Conservation (phyloP, 2,888 invertebrate species). For the Criorhina ranunculi region DNA sequence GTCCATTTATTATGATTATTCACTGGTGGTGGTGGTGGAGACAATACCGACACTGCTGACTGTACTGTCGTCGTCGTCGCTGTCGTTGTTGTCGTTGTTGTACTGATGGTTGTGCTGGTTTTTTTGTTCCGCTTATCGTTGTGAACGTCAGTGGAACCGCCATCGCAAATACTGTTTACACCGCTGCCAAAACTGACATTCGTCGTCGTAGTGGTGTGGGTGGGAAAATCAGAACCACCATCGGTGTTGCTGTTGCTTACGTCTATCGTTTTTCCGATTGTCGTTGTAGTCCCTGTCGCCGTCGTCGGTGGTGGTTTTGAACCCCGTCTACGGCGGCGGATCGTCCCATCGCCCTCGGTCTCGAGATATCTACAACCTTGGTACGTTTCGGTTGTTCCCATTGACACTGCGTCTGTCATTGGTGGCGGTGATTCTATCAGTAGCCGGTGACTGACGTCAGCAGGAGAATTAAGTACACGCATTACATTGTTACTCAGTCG, state of each 20-base stretch:
- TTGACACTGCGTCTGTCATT: slow-evolving; percentile 19
- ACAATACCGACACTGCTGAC: slow-evolving; percentile 28
- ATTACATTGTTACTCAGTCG: slow-evolving; percentile 47
- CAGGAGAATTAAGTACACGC: slow-evolving; percentile 56
- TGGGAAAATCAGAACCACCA: slow-evolving; percentile 49
- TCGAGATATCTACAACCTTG: slow-evolving; percentile 30
- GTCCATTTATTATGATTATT: slow-evolving; percentile 77
- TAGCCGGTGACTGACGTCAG: slow-evolving; percentile 55
- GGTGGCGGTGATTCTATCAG: slow-evolving; percentile 40
- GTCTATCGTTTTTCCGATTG: slow-evolving; percentile 56
- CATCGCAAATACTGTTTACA: slow-evolving; percentile 1
- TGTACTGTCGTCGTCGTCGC: too few relatives aligned
- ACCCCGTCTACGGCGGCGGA: slow-evolving; percentile 4
- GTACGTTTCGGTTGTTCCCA: slow-evolving; percentile 25
- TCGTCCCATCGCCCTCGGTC: slow-evolving; percentile 21
- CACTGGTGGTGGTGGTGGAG: slow-evolving; percentile 43
- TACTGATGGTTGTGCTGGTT: slow-evolving; percentile 23
- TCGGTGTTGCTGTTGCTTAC: slow-evolving; percentile 49
- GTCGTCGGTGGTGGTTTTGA: slow-evolving; percentile 32
- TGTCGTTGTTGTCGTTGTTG: slow-evolving; percentile 29
- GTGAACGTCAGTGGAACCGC: slow-evolving; percentile 59
- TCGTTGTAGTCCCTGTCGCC: slow-evolving; percentile 41
- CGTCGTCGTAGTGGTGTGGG: slow-evolving; percentile 23
- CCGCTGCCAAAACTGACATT: slow-evolving; percentile 57
- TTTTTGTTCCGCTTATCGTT: slow-evolving; percentile 58